A percentile compares a stretch with the other conserved stretches of the same genome.
Conservation (phyloP, 2,113 vertebrate species). For the Cyprinodon brontotheroides region DNA sequence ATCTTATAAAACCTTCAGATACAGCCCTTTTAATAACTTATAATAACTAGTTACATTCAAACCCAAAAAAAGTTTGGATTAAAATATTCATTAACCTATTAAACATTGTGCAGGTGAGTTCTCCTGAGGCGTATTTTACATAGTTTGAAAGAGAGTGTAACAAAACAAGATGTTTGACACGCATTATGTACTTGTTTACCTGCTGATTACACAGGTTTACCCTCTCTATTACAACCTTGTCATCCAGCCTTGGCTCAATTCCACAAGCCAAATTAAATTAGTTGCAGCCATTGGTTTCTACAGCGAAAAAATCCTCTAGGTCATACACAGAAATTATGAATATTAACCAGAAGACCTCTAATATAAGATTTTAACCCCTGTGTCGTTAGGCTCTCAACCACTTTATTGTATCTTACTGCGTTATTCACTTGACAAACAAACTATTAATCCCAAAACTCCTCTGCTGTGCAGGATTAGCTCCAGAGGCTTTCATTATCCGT, state of each 20-base stretch:
- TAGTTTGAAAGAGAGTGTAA: conserved; percentile 23
- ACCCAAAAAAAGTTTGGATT: not conserved
- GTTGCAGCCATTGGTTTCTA: conserved; percentile 16
- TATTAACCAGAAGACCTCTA: conserved; percentile 58
- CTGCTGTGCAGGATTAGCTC: conserved; percentile 57
- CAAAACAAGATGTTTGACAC: conserved; percentile 36
- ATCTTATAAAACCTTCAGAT: not conserved
- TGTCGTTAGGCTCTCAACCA: conserved; percentile 49
- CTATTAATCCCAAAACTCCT: conserved; percentile 52
- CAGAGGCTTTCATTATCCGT: conserved; percentile 68
- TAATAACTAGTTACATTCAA: not conserved
- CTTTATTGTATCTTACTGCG: conserved; percentile 23
- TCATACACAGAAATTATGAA: conserved; percentile 39
- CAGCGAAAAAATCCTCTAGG: not conserved
- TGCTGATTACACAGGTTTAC: conserved; percentile 39
- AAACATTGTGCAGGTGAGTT: conserved; percentile 4
- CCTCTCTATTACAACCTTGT: conserved; percentile 33
- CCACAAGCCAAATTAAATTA: conserved; percentile 57
- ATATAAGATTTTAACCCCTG: conserved; percentile 37
- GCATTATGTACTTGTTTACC: conserved; percentile 45
- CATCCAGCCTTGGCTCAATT: conserved; percentile 52
- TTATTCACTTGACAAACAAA: conserved; percentile 55
- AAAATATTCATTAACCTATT: conserved; percentile 15
- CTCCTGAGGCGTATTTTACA: conserved; percentile 22
- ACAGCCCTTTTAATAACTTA: not conserved